Evolutionary conservation across 2,113 vertebrate genomes (phyloP).

Genomic region (Oncorhynchus mykiss): DNA sequence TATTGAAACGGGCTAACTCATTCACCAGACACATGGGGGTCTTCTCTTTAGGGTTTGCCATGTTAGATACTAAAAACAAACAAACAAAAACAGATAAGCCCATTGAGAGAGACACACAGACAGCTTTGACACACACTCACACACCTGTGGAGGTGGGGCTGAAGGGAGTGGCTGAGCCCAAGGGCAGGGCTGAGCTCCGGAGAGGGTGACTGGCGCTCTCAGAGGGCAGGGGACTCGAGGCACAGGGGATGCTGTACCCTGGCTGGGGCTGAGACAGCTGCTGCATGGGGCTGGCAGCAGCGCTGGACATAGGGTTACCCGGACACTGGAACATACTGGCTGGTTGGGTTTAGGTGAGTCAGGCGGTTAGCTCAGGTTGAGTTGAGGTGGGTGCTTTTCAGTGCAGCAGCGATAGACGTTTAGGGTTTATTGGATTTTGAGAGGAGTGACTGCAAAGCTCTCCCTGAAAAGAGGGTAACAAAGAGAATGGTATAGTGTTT

Average conservation of each 20-base stretch:
- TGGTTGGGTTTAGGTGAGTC: conserved; percentile 54
- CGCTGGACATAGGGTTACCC: conserved; percentile 80
- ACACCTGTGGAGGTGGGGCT: conserved; percentile 75
- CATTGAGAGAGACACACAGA: neutral
- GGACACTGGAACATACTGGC: conserved; percentile 87
- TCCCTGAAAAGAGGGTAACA: conserved; percentile 44
- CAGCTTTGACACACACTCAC: neutral
- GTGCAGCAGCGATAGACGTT: conserved; percentile 37
- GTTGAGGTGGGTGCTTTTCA: conserved; percentile 42
- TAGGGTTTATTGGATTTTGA: neutral
- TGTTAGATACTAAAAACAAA: conserved; percentile 85
- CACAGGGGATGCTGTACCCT: conserved; percentile 88
- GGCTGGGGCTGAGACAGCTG: conserved; percentile 70
- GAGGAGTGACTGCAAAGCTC: conserved; percentile 46
- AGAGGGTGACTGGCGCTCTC: conserved; percentile 94
- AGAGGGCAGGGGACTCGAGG: conserved; percentile 84
- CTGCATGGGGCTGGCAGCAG: conserved; percentile 46
- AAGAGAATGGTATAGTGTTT: neutral
- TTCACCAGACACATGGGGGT: conserved; percentile 97
- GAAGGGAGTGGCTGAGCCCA: conserved; percentile 88
- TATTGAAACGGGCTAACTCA: conserved; percentile 98
- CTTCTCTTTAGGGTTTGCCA: conserved; percentile 99
- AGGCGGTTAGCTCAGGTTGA: conserved; percentile 30
- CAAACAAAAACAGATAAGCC: conserved; percentile 9
- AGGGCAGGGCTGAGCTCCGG: conserved; percentile 90